Base-by-base conservation (phyloP, 2,888 invertebrate species). In the Heliconius hortense region DNA sequence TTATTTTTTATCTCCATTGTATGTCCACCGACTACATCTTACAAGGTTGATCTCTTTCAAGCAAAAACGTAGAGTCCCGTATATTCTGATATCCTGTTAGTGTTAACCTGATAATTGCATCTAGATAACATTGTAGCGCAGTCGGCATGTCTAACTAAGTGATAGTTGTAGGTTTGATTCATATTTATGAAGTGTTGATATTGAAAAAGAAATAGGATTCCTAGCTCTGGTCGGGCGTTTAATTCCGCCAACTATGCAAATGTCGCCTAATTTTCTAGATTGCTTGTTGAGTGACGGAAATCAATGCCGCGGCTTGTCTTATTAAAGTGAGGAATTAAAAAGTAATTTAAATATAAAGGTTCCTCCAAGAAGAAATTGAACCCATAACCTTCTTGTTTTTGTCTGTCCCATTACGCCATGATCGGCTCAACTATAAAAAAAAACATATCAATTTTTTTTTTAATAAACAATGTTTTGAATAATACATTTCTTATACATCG, bases 1-100 rank as follows among this genome's bases (percentile, higher is more conserved):
- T 74, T 39, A 24, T 18, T 64, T 64, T 70, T 69, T 72, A 53
- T 39, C 56, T 56, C 64, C 68, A 72, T 79, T 77, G 72, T 75
- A 72, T 75, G 69, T 64, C 48, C 64, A 26, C 63, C 63, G 68
- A n/a, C 21, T 56, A 56, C 60, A 67, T 53, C 39, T 39, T 63
- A 56, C 39, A 72, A 48, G 67, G 35, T 66, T 71, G 71, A 74
- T 74, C 74, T 76, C 56, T 26, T 67, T 43, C 8, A 64, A 24
- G 62, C 67, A 68, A 67, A 70, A 53, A 53, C 31, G 13, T 56
- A 48, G 10, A 24, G 43, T 71, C n/a, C 53, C 56, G 64, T 64
- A 64, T 48, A 39, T 60, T 24, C 26, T 39, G 26, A 60, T 60
- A 43, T 60, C 71, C 59, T 71, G 71, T 71, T 53, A 53, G 24